Base-by-base conservation (phyloP, 2,888 invertebrate genomes). In the Fabriciana adippe region DNA sequence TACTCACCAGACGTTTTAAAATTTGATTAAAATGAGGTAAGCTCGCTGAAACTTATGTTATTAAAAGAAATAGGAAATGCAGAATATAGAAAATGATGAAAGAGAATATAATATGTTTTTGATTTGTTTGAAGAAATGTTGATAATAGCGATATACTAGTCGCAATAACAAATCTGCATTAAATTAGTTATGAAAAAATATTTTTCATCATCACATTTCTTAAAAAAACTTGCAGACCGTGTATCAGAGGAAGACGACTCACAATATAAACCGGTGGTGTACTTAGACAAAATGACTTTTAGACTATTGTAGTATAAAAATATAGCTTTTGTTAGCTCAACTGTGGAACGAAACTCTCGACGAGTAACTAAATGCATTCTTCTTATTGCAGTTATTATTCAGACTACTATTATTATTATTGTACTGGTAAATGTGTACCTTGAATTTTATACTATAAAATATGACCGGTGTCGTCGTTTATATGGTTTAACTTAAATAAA, bases 291-390 rank as follows among this genome's bases (percentile, higher is more conserved):
- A 66, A 69, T 66, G 41, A 66, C 62, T 69, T 69, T 66, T 53
- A 56, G 61, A 66, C 68, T 62, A 62, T 69, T 69, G 68, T 69
- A 55, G 35, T 51, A 66, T 62, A 57, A 69, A 67, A 69, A 62
- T 62, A 57, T 66, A 41, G 66, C 66, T 62, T 66, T 69, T 69
- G 66, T 69, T 62, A 45, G 31, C 61, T 35, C 66, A 31, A 57
- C 57, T 66, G 66, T 47, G 26, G 35, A 51, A 53, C 61, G 47
- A 50, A 60, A 50, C 60, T 66, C 51, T 66, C 66, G 45, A 54
- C 66, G 45, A 54, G 59, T 54, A 48, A 60, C 53, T 65, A 65
- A 65, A 66, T 66, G 66, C 59, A 48, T 59, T 66, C 53, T 54
- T 54, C 54, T 66, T 66, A 55, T 60, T 54, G 59, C 60, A 51